phyloP scores from a whole-genome alignment of 2,797 vertebrate genomes.

The Crypturellus tataupa region DNA sequence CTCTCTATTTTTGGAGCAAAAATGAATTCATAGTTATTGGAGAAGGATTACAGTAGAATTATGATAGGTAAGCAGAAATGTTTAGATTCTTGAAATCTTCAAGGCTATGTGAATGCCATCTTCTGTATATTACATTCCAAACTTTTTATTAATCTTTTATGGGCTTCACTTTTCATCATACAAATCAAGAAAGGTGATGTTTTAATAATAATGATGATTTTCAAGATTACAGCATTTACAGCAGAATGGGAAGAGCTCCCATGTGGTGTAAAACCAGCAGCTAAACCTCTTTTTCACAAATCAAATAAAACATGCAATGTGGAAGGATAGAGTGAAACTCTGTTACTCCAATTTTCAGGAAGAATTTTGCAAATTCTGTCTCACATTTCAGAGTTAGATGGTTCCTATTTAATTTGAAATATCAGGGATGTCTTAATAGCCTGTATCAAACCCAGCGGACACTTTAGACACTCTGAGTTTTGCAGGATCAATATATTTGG shows the following conservation, averaged over 20 bases:
- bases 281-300: not conserved
- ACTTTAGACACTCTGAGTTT: not conserved
- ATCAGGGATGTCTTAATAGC: not conserved
- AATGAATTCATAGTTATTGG: not conserved
- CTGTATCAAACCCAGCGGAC: not conserved
- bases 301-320: not conserved
- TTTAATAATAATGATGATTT: not conserved
- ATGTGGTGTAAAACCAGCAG: not conserved
- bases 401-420: not conserved
- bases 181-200: not conserved
- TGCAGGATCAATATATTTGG: not conserved
- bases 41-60: not conserved
- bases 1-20: not conserved
- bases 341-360: not conserved
- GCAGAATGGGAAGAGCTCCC: not conserved
- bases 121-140: not conserved
- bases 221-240: not conserved
- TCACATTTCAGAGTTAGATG: not conserved
- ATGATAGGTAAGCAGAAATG: not conserved
- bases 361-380: not conserved
- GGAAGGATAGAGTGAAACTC: not conserved
- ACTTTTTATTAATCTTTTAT: too few relatives aligned
- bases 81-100: not conserved
- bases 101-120: not conserved
- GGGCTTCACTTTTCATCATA: not conserved